Evolutionary conservation across 2,888 invertebrate species (phyloP).

Genomic region (Pristionchus maxplancki): DNA sequence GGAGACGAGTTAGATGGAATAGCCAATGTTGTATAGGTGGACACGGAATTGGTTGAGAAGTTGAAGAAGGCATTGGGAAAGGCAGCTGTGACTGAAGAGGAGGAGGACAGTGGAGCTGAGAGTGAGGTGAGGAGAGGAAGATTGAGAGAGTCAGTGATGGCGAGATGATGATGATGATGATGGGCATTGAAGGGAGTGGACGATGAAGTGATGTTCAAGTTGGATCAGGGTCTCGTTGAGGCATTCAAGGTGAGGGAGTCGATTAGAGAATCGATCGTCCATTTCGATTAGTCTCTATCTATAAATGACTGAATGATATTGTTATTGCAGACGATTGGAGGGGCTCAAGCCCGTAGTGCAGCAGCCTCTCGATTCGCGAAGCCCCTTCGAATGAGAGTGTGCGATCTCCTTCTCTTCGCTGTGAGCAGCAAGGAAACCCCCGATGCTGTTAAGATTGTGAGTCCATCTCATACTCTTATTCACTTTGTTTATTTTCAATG

Average conservation of each 20-base stretch:
- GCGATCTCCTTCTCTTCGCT: slow-evolving; percentile 64
- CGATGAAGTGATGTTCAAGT: slow-evolving; percentile 65
- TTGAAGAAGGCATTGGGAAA: slow-evolving; percentile 64
- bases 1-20: background rate
- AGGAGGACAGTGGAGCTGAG: slow-evolving; percentile 27
- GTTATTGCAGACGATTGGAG: slow-evolving; percentile 23
- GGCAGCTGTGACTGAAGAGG: slow-evolving; percentile 59
- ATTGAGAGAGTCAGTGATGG: background rate
- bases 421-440: slow-evolving; percentile 61
- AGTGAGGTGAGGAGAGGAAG: background rate
- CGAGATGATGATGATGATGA: background rate
- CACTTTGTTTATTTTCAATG: background rate
- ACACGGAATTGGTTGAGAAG: slow-evolving; percentile 61
- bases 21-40: slow-evolving; percentile 52
- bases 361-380: slow-evolving; percentile 51
- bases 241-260: slow-evolving; percentile 56
- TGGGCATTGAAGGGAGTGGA: slow-evolving; percentile 53
- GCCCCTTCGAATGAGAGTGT: slow-evolving; percentile 57
- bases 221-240: slow-evolving; percentile 64
- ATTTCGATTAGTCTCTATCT: background rate
- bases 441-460: slow-evolving; percentile 59
- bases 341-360: background rate
- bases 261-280: background rate
- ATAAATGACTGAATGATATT: background rate
- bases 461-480: background rate